Conservation (phyloP, 2,888 invertebrate species). For the Agrotis ipsilon region DNA sequence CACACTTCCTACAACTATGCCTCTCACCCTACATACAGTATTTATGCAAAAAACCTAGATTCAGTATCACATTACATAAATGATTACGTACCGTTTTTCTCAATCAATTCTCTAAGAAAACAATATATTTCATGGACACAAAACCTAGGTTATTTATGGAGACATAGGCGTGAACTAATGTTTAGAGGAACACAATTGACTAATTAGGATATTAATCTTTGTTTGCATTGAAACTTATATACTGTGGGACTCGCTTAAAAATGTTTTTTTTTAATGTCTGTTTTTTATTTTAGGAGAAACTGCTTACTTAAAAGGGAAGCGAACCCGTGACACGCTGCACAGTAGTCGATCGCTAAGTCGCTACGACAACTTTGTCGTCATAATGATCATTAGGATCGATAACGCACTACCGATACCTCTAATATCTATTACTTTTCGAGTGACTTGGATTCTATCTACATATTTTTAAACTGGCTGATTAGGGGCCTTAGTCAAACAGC, state of each 20-base stretch:
- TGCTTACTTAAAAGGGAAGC: no score
- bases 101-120: constrained; percentile 37
- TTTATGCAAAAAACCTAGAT: constrained; percentile 25
- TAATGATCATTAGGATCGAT: no score
- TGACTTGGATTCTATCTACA: no score
- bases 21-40: constrained; percentile 43
- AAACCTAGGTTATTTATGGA: constrained; percentile 31
- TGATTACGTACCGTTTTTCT: constrained; percentile 45
- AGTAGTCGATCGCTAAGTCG: no score
- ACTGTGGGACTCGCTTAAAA: neutral
- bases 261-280: neutral
- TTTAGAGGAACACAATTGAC: constrained; percentile 2
- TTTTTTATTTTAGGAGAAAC: no score
- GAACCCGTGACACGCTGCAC: no score
- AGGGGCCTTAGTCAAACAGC: no score
- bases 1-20: constrained; percentile 4
- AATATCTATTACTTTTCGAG: no score
- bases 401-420: no score
- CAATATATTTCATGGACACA: constrained; percentile 19
- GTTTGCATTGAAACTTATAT: neutral
- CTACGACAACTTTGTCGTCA: no score
- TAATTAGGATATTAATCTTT: constrained; percentile 15
- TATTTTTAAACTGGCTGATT: no score
- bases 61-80: constrained; percentile 57
- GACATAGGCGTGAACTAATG: constrained; percentile 27